Conservation (phyloP, 2,113 vertebrate genomes). For the Aramus guarauna region DNA sequence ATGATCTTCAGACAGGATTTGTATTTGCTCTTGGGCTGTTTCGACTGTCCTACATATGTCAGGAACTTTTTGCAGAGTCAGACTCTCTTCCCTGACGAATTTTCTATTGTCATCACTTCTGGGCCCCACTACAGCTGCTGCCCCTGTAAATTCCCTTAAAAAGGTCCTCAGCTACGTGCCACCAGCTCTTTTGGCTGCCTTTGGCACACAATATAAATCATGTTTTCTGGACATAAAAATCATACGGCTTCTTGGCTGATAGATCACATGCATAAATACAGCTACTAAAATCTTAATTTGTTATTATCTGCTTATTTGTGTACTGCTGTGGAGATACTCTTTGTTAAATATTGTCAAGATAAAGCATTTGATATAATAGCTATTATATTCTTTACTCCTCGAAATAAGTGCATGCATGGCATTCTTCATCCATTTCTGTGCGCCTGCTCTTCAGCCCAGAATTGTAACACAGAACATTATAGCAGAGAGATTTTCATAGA, state of each 20-base stretch:
- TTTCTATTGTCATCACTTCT: slow-evolving; percentile 65
- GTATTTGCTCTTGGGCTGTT: slow-evolving; percentile 31
- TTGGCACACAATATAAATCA: not conserved
- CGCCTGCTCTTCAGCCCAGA: not conserved
- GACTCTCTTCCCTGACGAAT: slow-evolving; percentile 47
- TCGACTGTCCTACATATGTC: slow-evolving; percentile 64
- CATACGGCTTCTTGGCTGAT: fast-evolving
- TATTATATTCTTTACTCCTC: not conserved
- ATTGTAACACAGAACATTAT: not conserved
- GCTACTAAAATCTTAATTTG: not conserved
- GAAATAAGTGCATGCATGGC: not conserved
- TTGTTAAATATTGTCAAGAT: not conserved
- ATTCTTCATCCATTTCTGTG: not conserved
- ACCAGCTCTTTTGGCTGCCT: not conserved
- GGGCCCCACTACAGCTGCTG: slow-evolving; percentile 20
- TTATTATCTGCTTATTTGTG: not conserved
- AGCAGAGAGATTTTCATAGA: slow-evolving; percentile 35
- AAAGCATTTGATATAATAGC: not conserved
- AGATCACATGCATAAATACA: not conserved
- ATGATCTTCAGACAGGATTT: not conserved
- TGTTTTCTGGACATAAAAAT: not conserved
- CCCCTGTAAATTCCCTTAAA: slow-evolving; percentile 61
- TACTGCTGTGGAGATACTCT: not conserved
- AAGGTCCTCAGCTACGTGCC: not conserved
- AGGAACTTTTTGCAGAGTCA: slow-evolving; percentile 66